phyloP scores from a whole-genome alignment of 2,888 invertebrate species.

The Tenthredo scrophulariae region DNA sequence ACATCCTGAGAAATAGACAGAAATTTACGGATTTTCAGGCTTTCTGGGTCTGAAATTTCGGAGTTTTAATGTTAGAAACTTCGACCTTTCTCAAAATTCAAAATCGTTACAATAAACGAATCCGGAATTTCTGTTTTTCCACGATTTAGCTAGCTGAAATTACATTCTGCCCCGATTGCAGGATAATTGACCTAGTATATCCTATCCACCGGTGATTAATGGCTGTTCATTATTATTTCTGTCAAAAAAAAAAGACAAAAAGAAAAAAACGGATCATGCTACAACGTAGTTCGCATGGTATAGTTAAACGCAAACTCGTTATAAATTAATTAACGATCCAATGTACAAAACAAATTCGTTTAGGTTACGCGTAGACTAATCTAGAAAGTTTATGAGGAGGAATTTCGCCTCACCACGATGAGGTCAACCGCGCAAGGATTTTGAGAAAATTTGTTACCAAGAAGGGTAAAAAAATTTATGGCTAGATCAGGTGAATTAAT shows the following conservation, averaged over 20 bases:
- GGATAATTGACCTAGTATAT: neutral
- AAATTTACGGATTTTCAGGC: too few species aligned
- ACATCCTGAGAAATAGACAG: too few species aligned
- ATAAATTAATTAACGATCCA: constrained; percentile 64
- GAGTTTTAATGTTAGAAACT: too few species aligned
- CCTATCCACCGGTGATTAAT: neutral
- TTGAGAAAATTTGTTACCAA: neutral
- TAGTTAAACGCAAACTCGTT: constrained; percentile 61
- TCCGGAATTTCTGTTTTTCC: neutral
- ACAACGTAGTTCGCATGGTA: neutral
- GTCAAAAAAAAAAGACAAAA: neutral
- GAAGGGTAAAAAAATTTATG: neutral
- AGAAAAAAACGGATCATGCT: neutral
- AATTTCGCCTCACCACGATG: neutral
- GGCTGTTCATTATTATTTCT: neutral
- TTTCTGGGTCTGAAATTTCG: too few species aligned
- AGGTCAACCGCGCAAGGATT: neutral
- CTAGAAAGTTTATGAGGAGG: constrained; percentile 35
- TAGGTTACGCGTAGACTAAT: constrained; percentile 6
- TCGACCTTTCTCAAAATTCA: too few species aligned
- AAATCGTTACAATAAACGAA: neutral
- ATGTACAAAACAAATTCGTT: neutral
- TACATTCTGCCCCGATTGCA: neutral
- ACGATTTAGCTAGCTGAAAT: neutral
- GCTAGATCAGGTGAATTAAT: constrained; percentile 14